Conservation (phyloP, 2,888 invertebrate species). For the Nephrocerus scutellatus region DNA sequence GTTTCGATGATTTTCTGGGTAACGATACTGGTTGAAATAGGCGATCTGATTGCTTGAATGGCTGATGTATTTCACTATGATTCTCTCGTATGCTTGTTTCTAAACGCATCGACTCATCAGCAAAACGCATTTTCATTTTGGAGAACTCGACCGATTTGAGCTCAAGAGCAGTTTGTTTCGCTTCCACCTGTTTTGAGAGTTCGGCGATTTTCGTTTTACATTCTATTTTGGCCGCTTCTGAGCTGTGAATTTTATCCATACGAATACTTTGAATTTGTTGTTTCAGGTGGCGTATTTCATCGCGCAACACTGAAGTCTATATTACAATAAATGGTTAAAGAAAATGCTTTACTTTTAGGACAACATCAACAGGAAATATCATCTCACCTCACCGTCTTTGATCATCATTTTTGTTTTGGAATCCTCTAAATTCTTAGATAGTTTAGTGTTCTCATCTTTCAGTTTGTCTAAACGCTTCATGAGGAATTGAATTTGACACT, state of each 20-base stretch:
- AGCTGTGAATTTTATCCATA: conserved; percentile 36
- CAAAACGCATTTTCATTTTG: conserved; percentile 34
- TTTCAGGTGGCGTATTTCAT: conserved; percentile 39
- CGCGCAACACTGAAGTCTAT: conserved; percentile 35
- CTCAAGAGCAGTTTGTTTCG: conserved; percentile 34
- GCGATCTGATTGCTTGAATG: too few species aligned
- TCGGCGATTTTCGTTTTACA: conserved; percentile 36
- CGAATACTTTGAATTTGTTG: conserved; percentile 37
- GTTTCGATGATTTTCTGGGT: conserved; percentile 10
- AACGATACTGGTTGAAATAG: too few species aligned
- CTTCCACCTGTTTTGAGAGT: conserved; percentile 32
- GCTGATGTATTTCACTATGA: too few species aligned
- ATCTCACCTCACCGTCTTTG: conserved; percentile 37
- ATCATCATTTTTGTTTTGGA: conserved; percentile 30
- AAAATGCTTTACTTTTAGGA: not conserved
- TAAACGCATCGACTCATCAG: conserved; percentile 23
- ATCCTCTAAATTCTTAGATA: conserved; percentile 33
- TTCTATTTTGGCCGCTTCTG: conserved; percentile 30
- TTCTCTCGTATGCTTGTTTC: conserved; percentile 25
- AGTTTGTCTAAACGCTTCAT: conserved; percentile 38
- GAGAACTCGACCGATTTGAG: conserved; percentile 35
- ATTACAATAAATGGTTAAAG: not conserved
- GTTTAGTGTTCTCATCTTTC: conserved; percentile 36
- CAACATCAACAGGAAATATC: not conserved
- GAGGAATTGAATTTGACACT: conserved; percentile 37